These are phyloP conservation scores for Cydia pomonella DNA, from an alignment of 1,140 invertebrate species.

Conservation along the genomic window DNA sequence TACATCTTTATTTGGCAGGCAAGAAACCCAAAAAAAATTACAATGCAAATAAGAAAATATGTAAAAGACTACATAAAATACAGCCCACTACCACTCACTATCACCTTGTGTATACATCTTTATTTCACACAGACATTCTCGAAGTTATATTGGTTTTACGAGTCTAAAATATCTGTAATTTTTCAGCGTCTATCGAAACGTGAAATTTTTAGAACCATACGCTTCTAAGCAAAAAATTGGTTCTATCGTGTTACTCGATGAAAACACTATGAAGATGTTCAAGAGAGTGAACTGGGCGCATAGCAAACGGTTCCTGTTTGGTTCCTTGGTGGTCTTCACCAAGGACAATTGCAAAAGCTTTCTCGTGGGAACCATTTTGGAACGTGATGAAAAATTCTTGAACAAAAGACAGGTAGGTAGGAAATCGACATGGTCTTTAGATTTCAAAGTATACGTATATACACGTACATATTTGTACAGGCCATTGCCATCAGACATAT, in stretches of 20 bases:
- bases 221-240: conserved; percentile 53
- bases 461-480: too few relatives aligned
- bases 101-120: conserved; percentile 28
- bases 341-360: conserved; percentile 85
- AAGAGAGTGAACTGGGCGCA: conserved; percentile 59
- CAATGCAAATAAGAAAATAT: too few relatives aligned
- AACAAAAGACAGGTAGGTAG: conserved; percentile 72
- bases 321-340: conserved; percentile 87
- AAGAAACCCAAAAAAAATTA: too few relatives aligned
- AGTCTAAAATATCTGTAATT: background rate
- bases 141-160: too few relatives aligned
- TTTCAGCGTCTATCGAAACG: conserved; percentile 61
- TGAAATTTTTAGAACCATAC: conserved; percentile 58
- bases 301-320: conserved; percentile 84
- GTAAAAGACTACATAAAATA: too few relatives aligned
- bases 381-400: conserved; percentile 79
- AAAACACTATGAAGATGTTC: conserved; percentile 48
- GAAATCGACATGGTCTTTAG: background rate
- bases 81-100: too few relatives aligned
- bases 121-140: too few relatives aligned
- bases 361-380: conserved; percentile 84
- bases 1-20: too few relatives aligned
- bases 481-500: too few relatives aligned
- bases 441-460: too few relatives aligned
- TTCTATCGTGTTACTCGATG: conserved; percentile 57